A percentile compares a stretch with the other conserved stretches of the same genome.
Evolutionary conservation across 2,888 invertebrate species (phyloP).

Genomic region (Himalopsyche kuldschensis): DNA sequence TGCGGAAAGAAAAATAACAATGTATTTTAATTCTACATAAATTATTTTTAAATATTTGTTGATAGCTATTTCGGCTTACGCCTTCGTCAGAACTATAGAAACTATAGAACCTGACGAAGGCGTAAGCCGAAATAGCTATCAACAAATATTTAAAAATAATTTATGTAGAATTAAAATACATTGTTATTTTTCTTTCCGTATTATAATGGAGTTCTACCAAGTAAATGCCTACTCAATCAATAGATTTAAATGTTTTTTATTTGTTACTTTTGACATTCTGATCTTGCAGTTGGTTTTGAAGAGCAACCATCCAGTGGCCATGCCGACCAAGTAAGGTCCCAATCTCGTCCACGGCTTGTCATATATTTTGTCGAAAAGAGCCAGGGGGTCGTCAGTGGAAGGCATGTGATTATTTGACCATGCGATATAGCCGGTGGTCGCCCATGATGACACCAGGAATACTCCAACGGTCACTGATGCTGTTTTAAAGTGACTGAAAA

Average conservation of each 20-base stretch:
- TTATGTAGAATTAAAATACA: too few species aligned
- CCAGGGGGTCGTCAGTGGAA: slow-evolving; percentile 77
- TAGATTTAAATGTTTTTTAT: background rate
- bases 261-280: slow-evolving; percentile 67
- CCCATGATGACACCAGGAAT: slow-evolving; percentile 75
- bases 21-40: too few species aligned
- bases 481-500: slow-evolving; percentile 72
- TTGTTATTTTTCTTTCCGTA: too few species aligned
- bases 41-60: too few species aligned
- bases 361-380: slow-evolving; percentile 85
- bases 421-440: slow-evolving; percentile 79
- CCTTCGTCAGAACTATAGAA: too few species aligned
- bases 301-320: slow-evolving; percentile 80
- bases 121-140: too few species aligned
- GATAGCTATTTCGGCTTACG: too few species aligned
- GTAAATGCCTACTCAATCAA: too few species aligned
- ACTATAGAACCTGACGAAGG: too few species aligned
- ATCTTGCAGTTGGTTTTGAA: slow-evolving; percentile 81
- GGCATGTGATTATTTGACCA: slow-evolving; percentile 79
- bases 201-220: too few species aligned
- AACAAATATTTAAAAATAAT: too few species aligned
- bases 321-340: slow-evolving; percentile 83
- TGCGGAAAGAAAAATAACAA: too few species aligned
- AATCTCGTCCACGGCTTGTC: slow-evolving; percentile 88
- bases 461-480: slow-evolving; percentile 67